These are phyloP conservation scores for Sorex fumeus DNA, from an alignment of 2,113 vertebrate species.

Conservation along the genomic window DNA sequence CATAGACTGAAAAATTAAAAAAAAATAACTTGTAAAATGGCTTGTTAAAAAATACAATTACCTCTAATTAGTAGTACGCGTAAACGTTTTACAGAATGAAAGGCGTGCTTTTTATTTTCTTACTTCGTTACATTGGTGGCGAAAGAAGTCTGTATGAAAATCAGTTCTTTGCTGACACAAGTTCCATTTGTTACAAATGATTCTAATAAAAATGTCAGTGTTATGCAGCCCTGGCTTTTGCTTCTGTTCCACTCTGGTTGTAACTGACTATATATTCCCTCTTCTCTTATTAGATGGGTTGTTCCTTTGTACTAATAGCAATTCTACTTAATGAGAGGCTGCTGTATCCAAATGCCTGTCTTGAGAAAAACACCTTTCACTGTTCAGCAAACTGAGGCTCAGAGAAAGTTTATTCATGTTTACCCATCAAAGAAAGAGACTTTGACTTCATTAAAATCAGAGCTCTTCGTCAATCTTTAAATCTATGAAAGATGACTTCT, in stretches of 20 bases:
- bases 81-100: constrained; percentile 99
- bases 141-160: constrained; percentile 99
- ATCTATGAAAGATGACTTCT: background rate
- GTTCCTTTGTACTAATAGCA: constrained; percentile 31
- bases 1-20: constrained; percentile 98
- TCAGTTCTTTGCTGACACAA: constrained; percentile 99
- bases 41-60: constrained; percentile 99
- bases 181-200: constrained; percentile 99
- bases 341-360: background rate
- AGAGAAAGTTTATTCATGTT: background rate
- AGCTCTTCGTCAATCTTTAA: background rate
- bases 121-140: constrained; percentile 99
- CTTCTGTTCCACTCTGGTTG: constrained; percentile 88
- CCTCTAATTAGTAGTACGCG: constrained; percentile 99
- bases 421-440: background rate
- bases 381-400: background rate
- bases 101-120: constrained; percentile 99
- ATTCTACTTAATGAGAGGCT: background rate
- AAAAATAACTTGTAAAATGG: constrained; percentile 95
- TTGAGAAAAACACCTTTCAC: background rate
- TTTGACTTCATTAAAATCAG: background rate
- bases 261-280: constrained; percentile 59
- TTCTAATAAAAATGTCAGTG: constrained; percentile 99
- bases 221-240: constrained; percentile 95
- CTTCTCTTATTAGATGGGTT: constrained; percentile 19